These are phyloP conservation scores for Anguilla japonica DNA, from an alignment of 2,113 vertebrate species.

Conservation along the genomic window DNA sequence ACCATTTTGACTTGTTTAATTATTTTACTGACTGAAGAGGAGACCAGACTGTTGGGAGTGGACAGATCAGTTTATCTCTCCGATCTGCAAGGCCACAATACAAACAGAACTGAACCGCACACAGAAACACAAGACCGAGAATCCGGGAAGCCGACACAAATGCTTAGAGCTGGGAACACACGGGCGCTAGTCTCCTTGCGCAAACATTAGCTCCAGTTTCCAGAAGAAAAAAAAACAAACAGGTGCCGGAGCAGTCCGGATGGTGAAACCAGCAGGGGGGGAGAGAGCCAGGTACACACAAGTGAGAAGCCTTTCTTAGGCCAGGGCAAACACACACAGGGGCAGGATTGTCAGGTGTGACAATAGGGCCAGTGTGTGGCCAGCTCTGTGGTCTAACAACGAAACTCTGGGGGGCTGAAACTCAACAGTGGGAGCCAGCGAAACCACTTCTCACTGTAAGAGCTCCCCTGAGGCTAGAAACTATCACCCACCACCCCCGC, in stretches of 20 bases:
- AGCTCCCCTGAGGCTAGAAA: background rate
- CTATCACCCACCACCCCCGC: background rate
- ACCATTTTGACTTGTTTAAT: background rate
- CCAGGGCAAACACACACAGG: background rate
- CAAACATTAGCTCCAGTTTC: background rate
- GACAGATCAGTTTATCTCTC: background rate
- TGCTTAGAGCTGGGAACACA: too few relatives aligned
- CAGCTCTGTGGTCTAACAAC: background rate
- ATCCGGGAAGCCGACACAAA: background rate
- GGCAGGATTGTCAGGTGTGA: background rate
- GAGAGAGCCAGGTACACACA: background rate
- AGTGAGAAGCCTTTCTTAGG: background rate
- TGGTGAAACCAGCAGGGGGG: background rate
- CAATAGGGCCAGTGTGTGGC: background rate
- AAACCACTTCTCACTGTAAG: background rate
- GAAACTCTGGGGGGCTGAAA: background rate
- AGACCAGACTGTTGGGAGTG: background rate
- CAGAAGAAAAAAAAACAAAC: background rate
- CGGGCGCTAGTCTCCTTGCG: background rate
- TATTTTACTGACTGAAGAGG: background rate
- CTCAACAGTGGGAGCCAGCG: background rate
- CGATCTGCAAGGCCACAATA: background rate
- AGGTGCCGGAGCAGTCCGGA: background rate
- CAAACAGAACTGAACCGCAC: background rate
- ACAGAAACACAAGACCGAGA: background rate